These are phyloP conservation scores for Haliclystus octoradiatus DNA, from an alignment of 30 jellyfish, hydroid and myxozoan species.

Conservation along the genomic window DNA sequence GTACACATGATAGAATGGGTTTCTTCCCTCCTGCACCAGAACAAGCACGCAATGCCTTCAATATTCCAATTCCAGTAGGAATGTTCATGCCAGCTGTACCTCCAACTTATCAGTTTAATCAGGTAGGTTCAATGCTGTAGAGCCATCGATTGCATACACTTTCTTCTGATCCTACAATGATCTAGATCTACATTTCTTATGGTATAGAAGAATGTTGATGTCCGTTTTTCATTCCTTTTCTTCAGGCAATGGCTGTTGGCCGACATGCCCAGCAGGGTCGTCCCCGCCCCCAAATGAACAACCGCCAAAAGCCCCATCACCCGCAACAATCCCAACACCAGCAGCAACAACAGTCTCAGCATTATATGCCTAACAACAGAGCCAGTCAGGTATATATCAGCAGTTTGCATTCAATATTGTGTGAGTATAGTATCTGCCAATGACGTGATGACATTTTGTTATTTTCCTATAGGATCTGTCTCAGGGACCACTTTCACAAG, in stretches of 20 bases:
- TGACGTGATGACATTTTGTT: not conserved
- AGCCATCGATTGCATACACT: not conserved
- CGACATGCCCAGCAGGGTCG: conserved; percentile 95
- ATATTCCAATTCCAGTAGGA: conserved; percentile 94
- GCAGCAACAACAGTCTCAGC: conserved; percentile 47
- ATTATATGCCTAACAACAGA: conserved; percentile 36
- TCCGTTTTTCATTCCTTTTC: not conserved
- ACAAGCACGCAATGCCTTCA: conserved; percentile 94
- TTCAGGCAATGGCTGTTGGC: conserved; percentile 64
- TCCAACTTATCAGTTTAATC: conserved; percentile 83
- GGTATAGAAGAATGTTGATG: too few species aligned
- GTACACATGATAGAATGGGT: conserved; percentile 96
- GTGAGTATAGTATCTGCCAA: too few species aligned
- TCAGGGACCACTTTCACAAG: conserved; percentile 94
- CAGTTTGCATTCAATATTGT: too few species aligned
- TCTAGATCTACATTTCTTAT: too few species aligned
- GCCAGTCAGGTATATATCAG: conserved; percentile 67
- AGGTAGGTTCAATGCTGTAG: conserved; percentile 31
- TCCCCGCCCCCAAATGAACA: conserved; percentile 24
- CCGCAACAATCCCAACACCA: conserved; percentile 44
- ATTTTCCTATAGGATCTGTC: conserved; percentile 58
- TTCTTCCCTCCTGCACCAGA: conserved; percentile 99
- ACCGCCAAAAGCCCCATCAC: conserved; percentile 49
- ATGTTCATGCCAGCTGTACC: conserved; percentile 96
- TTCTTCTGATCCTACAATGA: too few species aligned